Base-by-base conservation (phyloP, 2,113 vertebrate genomes). In the Muscicapa adusta region DNA sequence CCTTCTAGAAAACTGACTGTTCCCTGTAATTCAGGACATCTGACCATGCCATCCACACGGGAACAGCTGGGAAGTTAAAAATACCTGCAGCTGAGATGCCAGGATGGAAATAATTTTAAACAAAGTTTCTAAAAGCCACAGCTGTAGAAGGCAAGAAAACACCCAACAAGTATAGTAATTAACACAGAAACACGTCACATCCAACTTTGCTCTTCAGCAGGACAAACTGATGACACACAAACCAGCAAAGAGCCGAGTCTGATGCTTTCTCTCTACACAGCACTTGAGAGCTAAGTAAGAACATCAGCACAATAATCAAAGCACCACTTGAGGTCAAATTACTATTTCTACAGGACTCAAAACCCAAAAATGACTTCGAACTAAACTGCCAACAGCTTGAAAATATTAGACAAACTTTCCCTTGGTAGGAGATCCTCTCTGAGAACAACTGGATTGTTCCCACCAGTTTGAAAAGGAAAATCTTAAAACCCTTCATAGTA, bases 41-140 rank as follows among this genome's bases (percentile, higher is more conserved):
- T 0, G 0, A 12, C 56, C 23, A 7, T 5, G 15, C 23, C 54
- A n/a, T 1, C 4, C 34, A 73, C 16, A 24, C 7, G 54, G 12
- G 8, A 77, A 75, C 26, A 67, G 31, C 22, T 40, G 17, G 17
- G 42, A 1, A 66, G 22, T 19, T 85, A 71, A 83, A 83, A 83
- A 73, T n/a, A 93, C 5, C 22, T 45, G 47, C 23, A 88, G 23
- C 50, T 76, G 31, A 85, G 31, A 40, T 20, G 10, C 3, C 40
- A 82, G 57, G 12, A 57, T 18, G 3, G 6, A 85, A 90, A 31
- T 12, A 13, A 56, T 29, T 81, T 60, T 17, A 57, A 48, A 43
- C 0, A 1, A 85, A 65, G 25, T 50, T 65, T 66, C 14, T 33
- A 73, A 71, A 56, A 91, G 24, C 8, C 50, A 38, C 31, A 81